Evolutionary conservation across 2,888 invertebrate genomes (phyloP), one percentile per base, ranked within the genome.

Genomic region (Oscheius myriophilus): DNA sequence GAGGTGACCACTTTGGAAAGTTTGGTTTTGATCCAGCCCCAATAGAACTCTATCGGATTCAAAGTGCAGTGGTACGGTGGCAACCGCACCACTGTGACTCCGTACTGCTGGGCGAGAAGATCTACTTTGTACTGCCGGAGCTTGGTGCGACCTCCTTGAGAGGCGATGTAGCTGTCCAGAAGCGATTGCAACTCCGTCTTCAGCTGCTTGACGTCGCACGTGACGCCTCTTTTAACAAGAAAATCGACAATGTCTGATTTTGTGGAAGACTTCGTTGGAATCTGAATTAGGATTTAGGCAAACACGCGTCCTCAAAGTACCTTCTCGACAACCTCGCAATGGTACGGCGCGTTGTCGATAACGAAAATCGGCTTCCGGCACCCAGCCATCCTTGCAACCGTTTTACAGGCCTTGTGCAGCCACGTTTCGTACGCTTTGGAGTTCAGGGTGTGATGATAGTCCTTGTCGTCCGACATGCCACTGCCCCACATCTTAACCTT

Each of bases 21-120:
- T 21, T 53, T 33, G 23, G 26, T 23, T 14, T 53, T 53, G n/a
- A 53, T 2, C 53, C 53, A 53, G 16, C 53, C 53, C 53, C 53
- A 53, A 21, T 6, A 53, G 53, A 6, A 21, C 21, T 53, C 53
- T 3, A 53, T 53, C 4, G 53, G 53, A 21, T 53, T 53, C 7
- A 53, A 14, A 6, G 33, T 33, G 25, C 53, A 53, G 25, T 53
- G 53, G 53, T 53, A 53, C 4, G 53, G 4, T 3, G 53, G 53
- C 3, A 53, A 21, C 3, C 53, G 33, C 6, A 53, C 4, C 2
- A 53, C 16, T 4, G 3, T 6, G 4, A 49, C 49, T 49, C 11
- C 18, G 21, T 18, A 49, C 4, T 3, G 4, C 49, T 9, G 2
- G 21, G 49, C 49, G 3, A 49, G n/a, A 6, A 6, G 4, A 18